Evolutionary conservation across 2,888 invertebrate species (phyloP).

Genomic region (Nemoura dubitans): DNA sequence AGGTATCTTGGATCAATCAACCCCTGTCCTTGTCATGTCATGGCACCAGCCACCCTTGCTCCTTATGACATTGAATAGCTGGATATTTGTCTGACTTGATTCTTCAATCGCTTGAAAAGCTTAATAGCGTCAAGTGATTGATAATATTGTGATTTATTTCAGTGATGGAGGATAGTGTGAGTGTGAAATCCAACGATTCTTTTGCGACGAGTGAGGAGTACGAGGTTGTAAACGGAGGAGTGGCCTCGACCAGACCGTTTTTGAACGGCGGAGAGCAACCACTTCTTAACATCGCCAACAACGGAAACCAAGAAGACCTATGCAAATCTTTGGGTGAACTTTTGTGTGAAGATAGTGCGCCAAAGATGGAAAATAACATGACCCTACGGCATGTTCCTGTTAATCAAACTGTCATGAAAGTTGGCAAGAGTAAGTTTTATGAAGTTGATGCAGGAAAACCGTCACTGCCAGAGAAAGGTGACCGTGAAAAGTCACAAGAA

Average conservation of each 20-base stretch:
- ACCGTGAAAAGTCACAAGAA: conserved; percentile 81
- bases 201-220: conserved; percentile 75
- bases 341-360: conserved; percentile 48
- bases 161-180: conserved; percentile 72
- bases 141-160: conserved; percentile 29
- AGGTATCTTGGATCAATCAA: too few species aligned
- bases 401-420: conserved; percentile 59
- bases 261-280: conserved; percentile 58
- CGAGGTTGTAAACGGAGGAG: conserved; percentile 68
- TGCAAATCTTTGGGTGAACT: conserved; percentile 71
- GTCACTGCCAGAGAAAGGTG: conserved; percentile 73
- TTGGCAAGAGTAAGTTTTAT: conserved; percentile 65
- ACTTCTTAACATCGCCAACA: conserved; percentile 69
- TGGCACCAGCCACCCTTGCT: neutral
- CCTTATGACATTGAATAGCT: neutral
- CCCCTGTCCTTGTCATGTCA: neutral
- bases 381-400: conserved; percentile 44
- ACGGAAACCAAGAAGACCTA: conserved; percentile 71
- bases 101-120: neutral
- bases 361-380: conserved; percentile 48
- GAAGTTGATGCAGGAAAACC: conserved; percentile 57
- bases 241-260: conserved; percentile 55
- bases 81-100: too few species aligned
- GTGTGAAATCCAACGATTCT: conserved; percentile 74
- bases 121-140: neutral